Evolutionary conservation across 2,113 vertebrate genomes (phyloP).

Genomic region (Meleagris gallopavo): DNA sequence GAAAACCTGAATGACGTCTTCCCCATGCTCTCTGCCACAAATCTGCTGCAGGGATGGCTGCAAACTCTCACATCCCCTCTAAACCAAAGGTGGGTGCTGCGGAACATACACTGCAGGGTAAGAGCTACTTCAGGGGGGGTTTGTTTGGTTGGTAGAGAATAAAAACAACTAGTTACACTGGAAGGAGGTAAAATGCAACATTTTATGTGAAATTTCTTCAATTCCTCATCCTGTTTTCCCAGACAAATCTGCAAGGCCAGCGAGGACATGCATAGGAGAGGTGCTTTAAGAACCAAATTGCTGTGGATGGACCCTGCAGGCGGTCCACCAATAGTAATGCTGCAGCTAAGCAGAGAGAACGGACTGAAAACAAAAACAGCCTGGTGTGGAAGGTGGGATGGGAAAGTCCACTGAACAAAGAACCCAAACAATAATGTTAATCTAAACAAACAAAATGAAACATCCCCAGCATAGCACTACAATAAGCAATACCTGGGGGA

Average conservation of each 20-base stretch:
- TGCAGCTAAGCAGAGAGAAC: not conserved
- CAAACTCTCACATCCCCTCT: not conserved
- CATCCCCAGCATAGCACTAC: slow-evolving; percentile 16
- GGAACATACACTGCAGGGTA: not conserved
- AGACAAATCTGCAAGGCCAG: not conserved
- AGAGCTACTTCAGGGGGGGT: not conserved
- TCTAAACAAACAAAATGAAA: slow-evolving; percentile 53
- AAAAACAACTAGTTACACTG: not conserved
- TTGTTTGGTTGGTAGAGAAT: not conserved
- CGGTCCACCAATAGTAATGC: not conserved
- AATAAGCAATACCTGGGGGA: slow-evolving; percentile 63
- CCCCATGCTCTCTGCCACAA: not conserved
- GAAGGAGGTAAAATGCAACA: not conserved
- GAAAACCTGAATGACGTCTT: not conserved
- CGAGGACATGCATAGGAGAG: not conserved
- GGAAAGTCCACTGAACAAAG: slow-evolving; percentile 3
- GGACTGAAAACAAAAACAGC: not conserved
- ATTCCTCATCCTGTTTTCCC: not conserved
- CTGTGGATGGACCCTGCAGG: not conserved
- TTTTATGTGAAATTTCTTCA: not conserved
- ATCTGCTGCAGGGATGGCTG: not conserved
- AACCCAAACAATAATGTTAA: slow-evolving; percentile 8
- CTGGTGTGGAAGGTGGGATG: not conserved
- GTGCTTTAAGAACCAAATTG: not conserved
- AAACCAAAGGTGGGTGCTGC: not conserved